A percentile compares a stretch with the other conserved stretches of the same genome.
phyloP scores from a whole-genome alignment of 2,888 invertebrate genomes.

The Metellina segmentata region DNA sequence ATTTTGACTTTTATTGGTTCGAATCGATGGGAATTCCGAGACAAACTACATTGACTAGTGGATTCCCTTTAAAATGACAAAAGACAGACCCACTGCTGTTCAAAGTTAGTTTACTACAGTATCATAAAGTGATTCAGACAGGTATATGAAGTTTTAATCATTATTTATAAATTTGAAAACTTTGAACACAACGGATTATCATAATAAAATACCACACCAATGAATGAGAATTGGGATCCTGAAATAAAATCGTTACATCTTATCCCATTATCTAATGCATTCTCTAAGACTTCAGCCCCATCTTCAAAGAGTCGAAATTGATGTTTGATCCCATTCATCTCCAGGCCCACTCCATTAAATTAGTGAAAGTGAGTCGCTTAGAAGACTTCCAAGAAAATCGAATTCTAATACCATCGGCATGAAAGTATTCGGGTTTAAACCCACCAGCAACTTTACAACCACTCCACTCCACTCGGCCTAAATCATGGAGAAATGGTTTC shows the following conservation, averaged over 20 bases:
- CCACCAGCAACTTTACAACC: background rate
- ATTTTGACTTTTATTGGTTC: too few species aligned
- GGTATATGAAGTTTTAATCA: too few species aligned
- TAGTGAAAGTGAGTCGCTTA: background rate
- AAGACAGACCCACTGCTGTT: too few species aligned
- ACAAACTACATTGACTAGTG: too few species aligned
- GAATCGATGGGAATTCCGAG: too few species aligned
- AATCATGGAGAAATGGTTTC: conserved; percentile 29
- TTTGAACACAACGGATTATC: background rate
- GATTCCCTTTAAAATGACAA: too few species aligned
- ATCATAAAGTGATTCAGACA: too few species aligned
- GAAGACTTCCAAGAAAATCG: conserved; percentile 8
- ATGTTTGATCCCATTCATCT: background rate
- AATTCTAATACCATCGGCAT: background rate
- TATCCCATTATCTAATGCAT: background rate
- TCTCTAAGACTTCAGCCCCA: background rate
- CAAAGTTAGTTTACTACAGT: too few species aligned
- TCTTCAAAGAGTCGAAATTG: background rate
- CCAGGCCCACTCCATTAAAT: background rate
- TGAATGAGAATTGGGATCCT: background rate
- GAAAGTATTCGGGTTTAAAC: background rate
- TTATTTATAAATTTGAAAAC: background rate
- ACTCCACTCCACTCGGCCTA: background rate
- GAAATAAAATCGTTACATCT: background rate
- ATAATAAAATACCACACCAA: background rate